Base-by-base conservation (phyloP, 2,888 invertebrate genomes). In the Chorisops tibialis region DNA sequence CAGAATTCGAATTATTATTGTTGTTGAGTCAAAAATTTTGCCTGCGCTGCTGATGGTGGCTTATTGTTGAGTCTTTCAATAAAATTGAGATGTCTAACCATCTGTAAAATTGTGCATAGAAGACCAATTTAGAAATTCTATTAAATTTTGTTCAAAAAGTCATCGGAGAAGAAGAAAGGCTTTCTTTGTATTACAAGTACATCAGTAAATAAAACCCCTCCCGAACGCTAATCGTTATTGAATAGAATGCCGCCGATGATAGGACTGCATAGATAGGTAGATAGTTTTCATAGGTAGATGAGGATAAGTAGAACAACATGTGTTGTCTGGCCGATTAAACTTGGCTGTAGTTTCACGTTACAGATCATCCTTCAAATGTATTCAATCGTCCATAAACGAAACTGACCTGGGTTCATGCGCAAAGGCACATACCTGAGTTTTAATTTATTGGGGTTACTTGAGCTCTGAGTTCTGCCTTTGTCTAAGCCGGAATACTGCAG, bases 61-160 rank as follows among this genome's bases (percentile, higher is more conserved):
- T 14, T 18, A 12, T 22, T 54, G 21, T 56, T 56, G 56, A 56
- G 43, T 9, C 45, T 56, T 45, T 43, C 18, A 56, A 18, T 19
- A 16, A 22, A 39, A 9, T n/a, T n/a, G 16, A 22, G 16, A 45
- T 45, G 30, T 12, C 30, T 45, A 56, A 6, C 52, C 59, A 64
- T 58, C 52, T 59, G 58, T 58, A 12, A 64, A 64, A 64, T 64
- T 64, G 61, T 59, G 41, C 50, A 64, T 56, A 43, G 59, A 64
- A 47, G 38, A 62, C 19, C 51, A 39, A 59, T 59, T 59, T 52
- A 9, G 38, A 48, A 35, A 61, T 56, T 64, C 59, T 58, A 64
- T 64, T 61, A 64, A 48, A 58, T 59, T 64, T 59, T 64, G 59
- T 64, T 64, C 61, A 64, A 64, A 54, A 61, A 64, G 64, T 64